Evolutionary conservation across 37 sponge, comb jelly and placozoan genomes (phyloP), one percentile per base, ranked within the genome.

Genomic region (Lycopodina hypogea): DNA sequence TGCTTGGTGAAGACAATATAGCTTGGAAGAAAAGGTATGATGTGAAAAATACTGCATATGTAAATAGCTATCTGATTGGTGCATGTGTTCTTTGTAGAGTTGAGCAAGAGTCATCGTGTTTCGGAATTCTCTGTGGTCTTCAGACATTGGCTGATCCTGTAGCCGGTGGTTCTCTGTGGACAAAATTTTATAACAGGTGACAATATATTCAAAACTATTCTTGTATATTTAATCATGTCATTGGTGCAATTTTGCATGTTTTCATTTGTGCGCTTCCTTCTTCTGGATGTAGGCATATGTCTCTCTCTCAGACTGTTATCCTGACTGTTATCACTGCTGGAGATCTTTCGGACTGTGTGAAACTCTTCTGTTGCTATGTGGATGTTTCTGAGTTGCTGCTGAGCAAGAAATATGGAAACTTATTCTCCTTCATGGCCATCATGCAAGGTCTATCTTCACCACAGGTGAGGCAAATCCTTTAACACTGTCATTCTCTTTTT

Each of bases 121-220:
- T 68, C 28, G 88, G 92, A 35, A 61, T 81, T 17, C 81, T 58
- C 50, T 60, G 59, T n/a, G 92, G 92, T 14, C 85, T 91, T 19
- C 82, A 91, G 56, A 79, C 75, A 0, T 69, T 91, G 33, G 92
- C 82, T 9, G 79, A 80, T 23, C 42, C 84, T 0, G n/a, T n/a
- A n/a, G 84, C 79, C 17, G 92, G 92, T 29, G 81, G 83, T 33
- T 75, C 75, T 29, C 84, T 91, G 32, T 91, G 92, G 92, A 87
- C 87, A 63, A 87, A 87, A 50, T 81, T 91, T 22, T 87, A 74
- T 67, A 42, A 29, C 29, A 87, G 92, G 92, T 91, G 51, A 70
- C 33, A 48, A 38, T 9, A 4, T 45, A 45, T 6, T 35, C 68
- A 12, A 45, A 45, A 12, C 9, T 3, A 12, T 17, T 60, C 12